Percentiles rank a stretch among this genome's conserved stretches.
These are phyloP conservation scores for Spilosoma lubricipeda DNA, from an alignment of 2,888 invertebrate genomes.

Conservation along the genomic window DNA sequence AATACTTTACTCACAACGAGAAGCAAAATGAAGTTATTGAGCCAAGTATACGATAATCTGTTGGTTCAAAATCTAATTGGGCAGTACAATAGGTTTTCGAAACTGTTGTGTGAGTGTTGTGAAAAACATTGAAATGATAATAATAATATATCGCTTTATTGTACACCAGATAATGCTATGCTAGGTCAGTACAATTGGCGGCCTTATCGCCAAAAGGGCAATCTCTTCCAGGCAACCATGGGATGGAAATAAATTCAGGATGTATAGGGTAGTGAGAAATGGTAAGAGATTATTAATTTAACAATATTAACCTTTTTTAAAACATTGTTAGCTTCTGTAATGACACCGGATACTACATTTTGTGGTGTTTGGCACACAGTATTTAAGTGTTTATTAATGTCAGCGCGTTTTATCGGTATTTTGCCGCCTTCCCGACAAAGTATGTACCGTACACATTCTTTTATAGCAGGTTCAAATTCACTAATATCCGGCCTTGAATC, in stretches of 20 bases:
- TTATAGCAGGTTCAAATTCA: conserved; percentile 58
- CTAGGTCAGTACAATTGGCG: too few species aligned
- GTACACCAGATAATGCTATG: too few species aligned
- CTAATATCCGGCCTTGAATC: conserved; percentile 37
- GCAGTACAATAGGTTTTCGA: background rate
- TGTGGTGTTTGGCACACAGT: conserved; percentile 59
- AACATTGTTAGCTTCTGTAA: conserved; percentile 66
- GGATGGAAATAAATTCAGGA: too few species aligned
- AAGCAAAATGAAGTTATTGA: background rate
- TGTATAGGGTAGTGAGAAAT: too few species aligned
- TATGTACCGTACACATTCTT: conserved; percentile 75
- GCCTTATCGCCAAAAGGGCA: too few species aligned
- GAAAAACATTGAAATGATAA: too few species aligned
- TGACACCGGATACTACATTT: conserved; percentile 59
- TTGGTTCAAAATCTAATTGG: background rate
- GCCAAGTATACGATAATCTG: background rate
- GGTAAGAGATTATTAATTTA: background rate
- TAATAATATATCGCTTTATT: too few species aligned
- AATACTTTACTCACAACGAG: background rate
- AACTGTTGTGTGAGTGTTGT: too few species aligned
- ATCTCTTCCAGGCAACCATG: too few species aligned
- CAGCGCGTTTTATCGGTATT: conserved; percentile 72
- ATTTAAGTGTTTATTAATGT: conserved; percentile 70
- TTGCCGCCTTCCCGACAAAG: conserved; percentile 77
- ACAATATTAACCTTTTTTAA: conserved; percentile 65